Evolutionary conservation across 2,797 vertebrate species (phyloP).

Genomic region (Hypotaenidia okinawae): DNA sequence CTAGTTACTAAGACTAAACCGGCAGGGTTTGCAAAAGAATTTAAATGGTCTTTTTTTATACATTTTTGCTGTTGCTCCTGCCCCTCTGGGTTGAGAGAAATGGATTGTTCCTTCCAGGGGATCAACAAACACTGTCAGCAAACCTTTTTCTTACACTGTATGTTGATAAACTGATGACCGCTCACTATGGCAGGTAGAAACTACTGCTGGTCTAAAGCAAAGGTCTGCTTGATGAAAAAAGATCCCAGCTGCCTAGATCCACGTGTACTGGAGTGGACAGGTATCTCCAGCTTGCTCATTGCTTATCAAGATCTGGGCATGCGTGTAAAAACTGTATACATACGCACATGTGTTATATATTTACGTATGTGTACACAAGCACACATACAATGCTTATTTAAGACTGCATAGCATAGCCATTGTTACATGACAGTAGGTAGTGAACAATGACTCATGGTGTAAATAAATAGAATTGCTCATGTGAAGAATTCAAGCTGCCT

Average conservation of each 20-base stretch:
- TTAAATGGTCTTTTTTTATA: not conserved
- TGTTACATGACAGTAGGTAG: not conserved
- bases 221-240: not conserved
- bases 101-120: not conserved
- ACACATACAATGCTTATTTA: not conserved
- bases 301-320: not conserved
- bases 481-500: not conserved
- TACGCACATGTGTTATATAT: rapidly evolving
- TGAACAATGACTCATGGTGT: not conserved
- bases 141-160: not conserved
- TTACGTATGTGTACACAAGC: not conserved
- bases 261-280: not conserved
- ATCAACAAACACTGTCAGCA: not conserved
- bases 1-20: not conserved
- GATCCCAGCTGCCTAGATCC: not conserved
- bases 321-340: not conserved
- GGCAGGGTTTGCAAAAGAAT: not conserved
- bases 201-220: not conserved
- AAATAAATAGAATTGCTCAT: not conserved
- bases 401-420: not conserved
- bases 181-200: conserved; percentile 1
- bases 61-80: not conserved
- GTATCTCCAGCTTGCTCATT: not conserved
- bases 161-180: not conserved
- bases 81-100: not conserved